Conservation (phyloP, 2,113 vertebrate species). For the Cygnus atratus region DNA sequence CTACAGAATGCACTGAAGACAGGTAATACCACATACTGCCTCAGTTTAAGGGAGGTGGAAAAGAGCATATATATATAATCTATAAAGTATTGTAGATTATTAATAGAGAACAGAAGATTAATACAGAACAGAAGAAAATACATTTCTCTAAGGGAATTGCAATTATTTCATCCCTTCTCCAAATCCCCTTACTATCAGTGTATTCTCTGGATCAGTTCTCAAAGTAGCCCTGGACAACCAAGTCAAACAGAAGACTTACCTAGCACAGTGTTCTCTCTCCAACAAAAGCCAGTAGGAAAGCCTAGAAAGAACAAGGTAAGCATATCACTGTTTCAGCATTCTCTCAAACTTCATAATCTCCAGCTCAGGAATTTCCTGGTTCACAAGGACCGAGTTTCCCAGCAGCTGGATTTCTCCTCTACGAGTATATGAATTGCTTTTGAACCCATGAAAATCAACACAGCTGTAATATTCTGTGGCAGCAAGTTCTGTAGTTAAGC, state of each 20-base stretch:
- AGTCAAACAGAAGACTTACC: conserved; percentile 14
- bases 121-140: not conserved
- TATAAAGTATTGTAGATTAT: not conserved
- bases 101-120: not conserved
- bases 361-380: not conserved
- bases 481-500: not conserved
- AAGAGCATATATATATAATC: not conserved
- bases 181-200: not conserved
- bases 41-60: not conserved
- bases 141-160: not conserved
- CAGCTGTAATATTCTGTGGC: not conserved
- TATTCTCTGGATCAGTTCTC: not conserved
- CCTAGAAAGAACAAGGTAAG: conserved; percentile 15
- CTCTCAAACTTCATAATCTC: not conserved
- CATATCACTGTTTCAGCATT: not conserved
- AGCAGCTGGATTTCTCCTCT: not conserved
- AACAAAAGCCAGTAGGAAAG: not conserved
- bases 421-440: not conserved
- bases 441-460: not conserved
- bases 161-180: not conserved
- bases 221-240: not conserved
- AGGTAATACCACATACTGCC: not conserved
- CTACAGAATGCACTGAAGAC: fast-evolving
- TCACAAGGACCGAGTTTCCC: not conserved
- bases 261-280: not conserved